These are phyloP conservation scores for Camptogramma bilineatum DNA, from an alignment of 2,888 invertebrate genomes.

Conservation along the genomic window DNA sequence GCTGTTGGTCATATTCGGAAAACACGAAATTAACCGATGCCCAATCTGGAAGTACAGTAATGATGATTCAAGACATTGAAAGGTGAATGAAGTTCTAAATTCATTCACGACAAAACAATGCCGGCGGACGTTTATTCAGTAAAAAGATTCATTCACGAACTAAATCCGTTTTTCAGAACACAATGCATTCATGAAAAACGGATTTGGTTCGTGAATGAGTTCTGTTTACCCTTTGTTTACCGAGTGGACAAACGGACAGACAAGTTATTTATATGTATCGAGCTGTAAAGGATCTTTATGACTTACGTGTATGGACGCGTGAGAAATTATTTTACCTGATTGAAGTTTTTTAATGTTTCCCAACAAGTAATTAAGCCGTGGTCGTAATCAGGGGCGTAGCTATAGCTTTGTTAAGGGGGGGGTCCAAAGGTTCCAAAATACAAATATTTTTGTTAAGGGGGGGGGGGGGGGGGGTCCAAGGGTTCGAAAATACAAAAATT, in stretches of 20 bases:
- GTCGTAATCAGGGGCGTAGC: no score
- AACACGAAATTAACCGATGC: no score
- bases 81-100: background rate
- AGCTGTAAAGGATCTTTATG: constrained; percentile 33
- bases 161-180: constrained; percentile 16
- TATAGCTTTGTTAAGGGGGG: no score
- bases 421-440: no score
- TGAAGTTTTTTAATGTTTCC: constrained; percentile 19
- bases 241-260: constrained; percentile 26
- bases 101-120: constrained; percentile 12
- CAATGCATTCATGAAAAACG: no score
- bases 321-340: constrained; percentile 30
- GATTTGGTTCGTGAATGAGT: no score
- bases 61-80: background rate
- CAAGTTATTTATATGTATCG: constrained; percentile 34
- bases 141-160: constrained; percentile 28
- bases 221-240: constrained; percentile 30
- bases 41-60: no score
- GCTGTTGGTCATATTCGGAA: no score
- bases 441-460: no score
- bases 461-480: no score
- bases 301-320: constrained; percentile 32
- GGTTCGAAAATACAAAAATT: no score
- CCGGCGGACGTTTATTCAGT: constrained; percentile 5
- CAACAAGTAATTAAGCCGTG: no score